A percentile compares a stretch with the other conserved stretches of the same genome.
phyloP scores from a whole-genome alignment of 2,113 vertebrate species.

The Melanostigma gelatinosum region DNA sequence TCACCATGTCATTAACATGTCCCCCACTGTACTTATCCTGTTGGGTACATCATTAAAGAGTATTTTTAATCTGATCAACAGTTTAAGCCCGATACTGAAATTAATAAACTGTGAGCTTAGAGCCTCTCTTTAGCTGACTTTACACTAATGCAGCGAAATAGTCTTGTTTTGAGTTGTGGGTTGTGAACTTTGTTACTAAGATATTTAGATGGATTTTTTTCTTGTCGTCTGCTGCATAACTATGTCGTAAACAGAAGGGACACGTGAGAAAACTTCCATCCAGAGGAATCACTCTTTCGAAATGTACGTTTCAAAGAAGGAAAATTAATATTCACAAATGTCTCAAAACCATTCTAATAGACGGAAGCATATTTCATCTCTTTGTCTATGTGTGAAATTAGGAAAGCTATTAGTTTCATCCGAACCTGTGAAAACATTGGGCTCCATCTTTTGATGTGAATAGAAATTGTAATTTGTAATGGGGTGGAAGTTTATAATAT shows the following conservation, averaged over 20 bases:
- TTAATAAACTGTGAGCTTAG: conserved; percentile 53
- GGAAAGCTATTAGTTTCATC: neutral
- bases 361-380: neutral
- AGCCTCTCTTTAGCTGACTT: conserved; percentile 35
- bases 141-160: conserved; percentile 21
- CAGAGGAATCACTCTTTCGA: neutral
- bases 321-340: conserved; percentile 11
- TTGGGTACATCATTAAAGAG: conserved; percentile 64
- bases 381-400: conserved; percentile 1
- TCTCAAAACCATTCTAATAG: neutral
- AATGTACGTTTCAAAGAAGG: neutral
- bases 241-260: neutral
- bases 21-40: conserved; percentile 62
- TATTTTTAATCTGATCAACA: conserved; percentile 69
- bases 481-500: neutral
- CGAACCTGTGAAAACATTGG: neutral
- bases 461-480: neutral
- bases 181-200: neutral
- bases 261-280: neutral
- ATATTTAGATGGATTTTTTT: neutral
- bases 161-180: neutral
- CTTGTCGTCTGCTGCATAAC: neutral
- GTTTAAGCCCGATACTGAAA: conserved; percentile 45
- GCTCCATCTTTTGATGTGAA: neutral
- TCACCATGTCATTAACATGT: conserved; percentile 70